Evolutionary conservation across 2,888 invertebrate genomes (phyloP).

Genomic region (Dastarcus helophoroides): DNA sequence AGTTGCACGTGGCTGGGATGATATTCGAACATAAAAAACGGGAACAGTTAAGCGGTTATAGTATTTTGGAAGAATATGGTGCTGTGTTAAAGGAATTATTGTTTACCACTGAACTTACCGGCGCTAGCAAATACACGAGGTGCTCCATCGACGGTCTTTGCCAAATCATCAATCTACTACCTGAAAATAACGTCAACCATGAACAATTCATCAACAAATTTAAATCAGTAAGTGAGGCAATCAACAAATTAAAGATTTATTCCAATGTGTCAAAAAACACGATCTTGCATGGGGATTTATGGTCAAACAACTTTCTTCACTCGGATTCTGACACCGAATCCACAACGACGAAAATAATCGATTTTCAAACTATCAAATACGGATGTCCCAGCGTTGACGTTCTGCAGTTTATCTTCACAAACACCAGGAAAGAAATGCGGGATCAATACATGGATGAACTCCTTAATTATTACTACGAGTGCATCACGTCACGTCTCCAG

Average conservation of each 20-base stretch:
- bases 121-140: slow-evolving; percentile 16
- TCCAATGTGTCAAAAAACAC: too few species aligned
- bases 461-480: slow-evolving; percentile 23
- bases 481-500: too few species aligned
- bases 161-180: slow-evolving; percentile 19
- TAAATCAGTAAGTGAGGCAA: not conserved
- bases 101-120: slow-evolving; percentile 14
- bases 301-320: slow-evolving; percentile 29
- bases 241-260: slow-evolving; percentile 12
- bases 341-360: slow-evolving; percentile 21
- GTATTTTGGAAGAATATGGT: slow-evolving; percentile 17
- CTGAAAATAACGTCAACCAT: slow-evolving; percentile 13
- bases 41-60: slow-evolving; percentile 15
- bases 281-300: slow-evolving; percentile 26
- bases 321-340: slow-evolving; percentile 16
- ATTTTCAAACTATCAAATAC: slow-evolving; percentile 26
- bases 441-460: slow-evolving; percentile 19
- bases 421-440: slow-evolving; percentile 22
- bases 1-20: slow-evolving; percentile 42
- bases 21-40: slow-evolving; percentile 37
- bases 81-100: slow-evolving; percentile 20
- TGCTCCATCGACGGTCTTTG: slow-evolving; percentile 19
- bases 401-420: slow-evolving; percentile 23
- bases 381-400: slow-evolving; percentile 25
- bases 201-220: slow-evolving; percentile 16